Conservation (phyloP, 2,113 vertebrate species). For the Callithrix jacchus region DNA sequence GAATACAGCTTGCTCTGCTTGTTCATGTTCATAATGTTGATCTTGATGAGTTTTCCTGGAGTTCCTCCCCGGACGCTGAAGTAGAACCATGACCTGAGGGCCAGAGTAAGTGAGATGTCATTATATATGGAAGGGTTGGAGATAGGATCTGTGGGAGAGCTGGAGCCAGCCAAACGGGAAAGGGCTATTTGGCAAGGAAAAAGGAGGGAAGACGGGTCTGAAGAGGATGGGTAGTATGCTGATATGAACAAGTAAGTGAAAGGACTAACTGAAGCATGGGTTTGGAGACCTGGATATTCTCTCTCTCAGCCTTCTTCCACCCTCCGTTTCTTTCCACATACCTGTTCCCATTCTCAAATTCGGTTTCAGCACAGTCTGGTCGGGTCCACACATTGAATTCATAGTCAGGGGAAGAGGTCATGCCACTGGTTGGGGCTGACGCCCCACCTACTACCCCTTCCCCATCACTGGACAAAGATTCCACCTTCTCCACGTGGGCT, state of each 20-base stretch:
- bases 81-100: constrained; percentile 96
- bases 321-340: constrained; percentile 59
- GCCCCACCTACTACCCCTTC: constrained; percentile 60
- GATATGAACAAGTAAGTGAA: neutral
- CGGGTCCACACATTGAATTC: constrained; percentile 97
- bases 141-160: neutral
- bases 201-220: neutral
- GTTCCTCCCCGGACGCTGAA: constrained; percentile 91
- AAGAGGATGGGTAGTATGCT: neutral
- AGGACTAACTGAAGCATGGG: neutral
- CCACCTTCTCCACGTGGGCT: constrained; percentile 91
- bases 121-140: neutral
- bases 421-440: constrained; percentile 12
- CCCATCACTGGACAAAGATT: constrained; percentile 71
- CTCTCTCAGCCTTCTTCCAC: neutral
- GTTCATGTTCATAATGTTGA: constrained; percentile 98
- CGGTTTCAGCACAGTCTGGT: constrained; percentile 94
- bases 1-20: constrained; percentile 98
- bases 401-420: constrained; percentile 84
- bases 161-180: neutral
- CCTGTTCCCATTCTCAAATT: constrained; percentile 97
- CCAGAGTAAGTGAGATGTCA: neutral
- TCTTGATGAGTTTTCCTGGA: constrained; percentile 93
- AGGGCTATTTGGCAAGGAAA: neutral
- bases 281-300: neutral